phyloP scores from a whole-genome alignment of 2,888 invertebrate species.

The Formica aserva region DNA sequence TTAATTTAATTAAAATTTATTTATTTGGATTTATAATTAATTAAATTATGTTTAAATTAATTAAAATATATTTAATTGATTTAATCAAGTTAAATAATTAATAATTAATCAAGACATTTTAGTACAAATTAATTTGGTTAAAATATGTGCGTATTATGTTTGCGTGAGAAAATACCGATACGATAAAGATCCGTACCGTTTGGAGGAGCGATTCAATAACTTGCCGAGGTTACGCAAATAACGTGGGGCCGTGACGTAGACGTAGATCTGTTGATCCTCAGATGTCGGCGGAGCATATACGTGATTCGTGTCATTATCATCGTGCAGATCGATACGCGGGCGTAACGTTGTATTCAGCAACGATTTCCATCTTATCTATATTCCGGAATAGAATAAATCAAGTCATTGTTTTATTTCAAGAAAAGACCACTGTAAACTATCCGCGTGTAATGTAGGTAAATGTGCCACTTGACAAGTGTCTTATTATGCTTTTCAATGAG shows the following conservation, averaged over 20 bases:
- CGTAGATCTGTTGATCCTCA: conserved; percentile 80
- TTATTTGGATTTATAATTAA: too few species aligned
- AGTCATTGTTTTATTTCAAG: conserved; percentile 36
- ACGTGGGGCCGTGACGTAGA: conserved; percentile 83
- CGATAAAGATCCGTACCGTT: conserved; percentile 78
- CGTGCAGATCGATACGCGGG: conserved; percentile 75
- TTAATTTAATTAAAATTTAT: background rate
- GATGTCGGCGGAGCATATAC: conserved; percentile 63
- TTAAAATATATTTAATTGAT: too few species aligned
- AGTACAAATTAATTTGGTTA: background rate
- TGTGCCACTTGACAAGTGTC: background rate
- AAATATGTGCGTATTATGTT: background rate
- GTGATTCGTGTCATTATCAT: conserved; percentile 60
- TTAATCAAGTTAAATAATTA: too few species aligned
- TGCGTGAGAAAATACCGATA: background rate
- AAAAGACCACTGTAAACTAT: background rate
- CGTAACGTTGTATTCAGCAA: conserved; percentile 81
- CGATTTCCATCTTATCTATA: conserved; percentile 84
- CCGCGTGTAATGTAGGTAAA: background rate
- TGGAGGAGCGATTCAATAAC: conserved; percentile 83
- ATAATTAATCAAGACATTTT: too few species aligned
- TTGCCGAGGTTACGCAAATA: conserved; percentile 83
- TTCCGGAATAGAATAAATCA: conserved; percentile 69
- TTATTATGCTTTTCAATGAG: background rate
- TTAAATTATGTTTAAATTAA: too few species aligned